Evolutionary conservation across 2,888 invertebrate genomes (phyloP), one percentile per base, ranked within the genome.

Genomic region (Calameuta filiformis): DNA sequence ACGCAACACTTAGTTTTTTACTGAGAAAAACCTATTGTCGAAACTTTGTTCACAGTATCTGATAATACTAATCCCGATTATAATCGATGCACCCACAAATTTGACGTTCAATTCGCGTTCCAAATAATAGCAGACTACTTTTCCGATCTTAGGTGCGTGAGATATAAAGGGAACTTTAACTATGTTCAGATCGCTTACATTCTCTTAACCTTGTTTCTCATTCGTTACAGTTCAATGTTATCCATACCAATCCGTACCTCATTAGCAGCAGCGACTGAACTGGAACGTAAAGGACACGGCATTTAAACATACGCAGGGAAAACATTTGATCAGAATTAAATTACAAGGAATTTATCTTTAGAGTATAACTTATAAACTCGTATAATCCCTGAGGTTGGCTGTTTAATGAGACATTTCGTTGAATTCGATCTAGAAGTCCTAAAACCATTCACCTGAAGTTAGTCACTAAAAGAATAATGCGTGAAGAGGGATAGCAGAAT

Each of bases 191-290:
- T 56, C 23, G 56, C 56, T 23, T 56, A 56, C 56, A 56, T 56
- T 56, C 56, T 56, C 23, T 56, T 56, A 56, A 56, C 56, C 56
- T 56, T 56, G 56, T 23, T 23, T 15, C 35, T 35, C 35, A 35
- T 23, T 56, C 56, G 56, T 56, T 56, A 23, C 56, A 56, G 9
- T 56, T 23, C 56, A 56, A 56, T 56, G 6, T 56, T 56, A 56
- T 56, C 56, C 71, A 33, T 86, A 88, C 88, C 87, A 23, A 56
- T 56, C 23, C 71, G 15, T 86, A 88, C 88, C 87, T 87, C 79
- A 79, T 79, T n/a, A 84, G 78, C 78, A 80, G 75, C 37, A 83
- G 81, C 75, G 85, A 82, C 33, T 80, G 79, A 23, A 78, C 76
- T 74, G 83, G 79, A 80, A 79, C 68, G 68, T 80, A 77, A 69